phyloP scores from a whole-genome alignment of 2,113 vertebrate species.

The Morone chrysops region DNA sequence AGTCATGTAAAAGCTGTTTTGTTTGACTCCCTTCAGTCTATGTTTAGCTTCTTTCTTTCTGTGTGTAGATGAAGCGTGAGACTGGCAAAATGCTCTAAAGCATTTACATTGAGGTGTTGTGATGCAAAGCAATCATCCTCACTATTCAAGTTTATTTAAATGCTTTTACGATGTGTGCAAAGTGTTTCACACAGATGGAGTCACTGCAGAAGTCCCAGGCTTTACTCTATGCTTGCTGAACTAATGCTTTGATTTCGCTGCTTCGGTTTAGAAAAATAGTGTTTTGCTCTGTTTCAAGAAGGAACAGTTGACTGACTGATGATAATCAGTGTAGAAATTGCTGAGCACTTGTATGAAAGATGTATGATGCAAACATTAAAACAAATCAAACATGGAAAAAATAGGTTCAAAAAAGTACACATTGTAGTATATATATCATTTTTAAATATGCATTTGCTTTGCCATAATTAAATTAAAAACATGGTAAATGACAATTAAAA shows the following conservation, averaged over 20 bases:
- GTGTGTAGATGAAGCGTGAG: conserved; percentile 49
- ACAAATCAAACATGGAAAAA: background rate
- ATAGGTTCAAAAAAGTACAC: background rate
- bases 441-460: no score
- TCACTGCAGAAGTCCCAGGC: conserved; percentile 52
- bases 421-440: background rate
- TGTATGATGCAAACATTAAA: background rate
- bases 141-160: background rate
- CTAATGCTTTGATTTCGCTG: conserved; percentile 1
- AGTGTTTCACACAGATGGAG: conserved; percentile 15
- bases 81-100: conserved; percentile 47
- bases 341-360: background rate
- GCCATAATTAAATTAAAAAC: background rate
- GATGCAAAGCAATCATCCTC: background rate
- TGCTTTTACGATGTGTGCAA: background rate
- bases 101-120: conserved; percentile 68
- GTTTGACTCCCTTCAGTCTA: conserved; percentile 55
- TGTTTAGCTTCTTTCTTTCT: conserved; percentile 52
- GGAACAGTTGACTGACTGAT: background rate
- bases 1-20: conserved; percentile 67
- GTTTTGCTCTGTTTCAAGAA: background rate
- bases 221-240: background rate
- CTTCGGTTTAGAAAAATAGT: background rate
- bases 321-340: no score
- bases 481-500: background rate